A percentile compares a stretch with the other conserved stretches of the same genome.
Conservation (phyloP, 2,113 vertebrate genomes). For the Amblyopsis rosae region DNA sequence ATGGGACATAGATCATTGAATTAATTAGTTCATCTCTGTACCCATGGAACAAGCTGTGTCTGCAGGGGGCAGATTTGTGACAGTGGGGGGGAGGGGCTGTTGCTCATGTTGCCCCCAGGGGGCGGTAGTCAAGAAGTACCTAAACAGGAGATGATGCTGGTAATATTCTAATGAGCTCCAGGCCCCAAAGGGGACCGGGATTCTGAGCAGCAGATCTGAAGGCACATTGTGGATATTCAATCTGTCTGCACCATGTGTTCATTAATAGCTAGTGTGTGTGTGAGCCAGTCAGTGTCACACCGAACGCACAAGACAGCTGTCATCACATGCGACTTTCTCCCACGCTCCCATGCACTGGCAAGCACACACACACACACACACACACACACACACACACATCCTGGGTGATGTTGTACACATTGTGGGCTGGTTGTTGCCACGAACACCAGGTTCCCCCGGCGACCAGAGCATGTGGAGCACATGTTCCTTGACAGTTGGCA, state of each 20-base stretch:
- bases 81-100: not conserved
- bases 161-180: not conserved
- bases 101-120: not conserved
- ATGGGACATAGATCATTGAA: not conserved
- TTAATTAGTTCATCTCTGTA: not conserved
- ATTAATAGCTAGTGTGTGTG: slow-evolving; percentile 25
- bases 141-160: not conserved
- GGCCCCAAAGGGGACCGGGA: slow-evolving; percentile 15
- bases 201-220: no score
- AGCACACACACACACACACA: not conserved
- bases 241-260: slow-evolving; percentile 18
- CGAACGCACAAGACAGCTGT: not conserved
- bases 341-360: not conserved
- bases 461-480: slow-evolving; percentile 8
- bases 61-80: not conserved
- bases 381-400: slow-evolving; percentile 5
- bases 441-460: not conserved
- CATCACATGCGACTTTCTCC: not conserved
- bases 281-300: not conserved
- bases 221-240: slow-evolving; percentile 43
- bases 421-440: not conserved
- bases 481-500: slow-evolving; percentile 22
- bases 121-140: not conserved
- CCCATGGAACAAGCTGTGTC: not conserved
- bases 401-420: not conserved